Conservation (phyloP, 2,888 invertebrate species). For the Drosophila paranaensis region DNA sequence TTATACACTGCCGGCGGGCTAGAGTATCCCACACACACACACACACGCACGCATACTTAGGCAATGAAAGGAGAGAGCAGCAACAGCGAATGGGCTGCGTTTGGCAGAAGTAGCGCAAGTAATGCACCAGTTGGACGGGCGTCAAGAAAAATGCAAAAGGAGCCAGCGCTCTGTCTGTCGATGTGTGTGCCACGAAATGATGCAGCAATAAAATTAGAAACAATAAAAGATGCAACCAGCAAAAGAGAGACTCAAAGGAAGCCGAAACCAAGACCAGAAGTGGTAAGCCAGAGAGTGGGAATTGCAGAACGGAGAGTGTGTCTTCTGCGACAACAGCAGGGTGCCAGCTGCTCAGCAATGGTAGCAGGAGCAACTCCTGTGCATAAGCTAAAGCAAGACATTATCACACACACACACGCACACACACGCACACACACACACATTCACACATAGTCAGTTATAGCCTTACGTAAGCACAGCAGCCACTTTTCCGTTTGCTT, state of each 20-base stretch:
- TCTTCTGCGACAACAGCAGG: slow-evolving; percentile 50
- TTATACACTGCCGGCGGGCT: slow-evolving; percentile 55
- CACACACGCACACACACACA: slow-evolving; percentile 11
- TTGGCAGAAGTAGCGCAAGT: slow-evolving; percentile 48
- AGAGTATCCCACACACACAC: slow-evolving; percentile 7
- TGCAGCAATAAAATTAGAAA: slow-evolving; percentile 81
- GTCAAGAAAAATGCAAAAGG: slow-evolving; percentile 73
- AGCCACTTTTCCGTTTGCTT: slow-evolving; percentile 75
- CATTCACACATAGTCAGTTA: neutral
- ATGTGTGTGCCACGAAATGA: slow-evolving; percentile 67
- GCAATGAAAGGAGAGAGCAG: slow-evolving; percentile 59
- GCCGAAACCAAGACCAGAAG: slow-evolving; percentile 15
- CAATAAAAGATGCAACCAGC: slow-evolving; percentile 70
- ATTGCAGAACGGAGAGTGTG: slow-evolving; percentile 52
- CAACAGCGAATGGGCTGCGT: slow-evolving; percentile 12
- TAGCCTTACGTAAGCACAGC: slow-evolving; percentile 37
- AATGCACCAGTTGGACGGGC: slow-evolving; percentile 76
- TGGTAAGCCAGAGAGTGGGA: slow-evolving; percentile 64
- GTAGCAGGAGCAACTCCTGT: slow-evolving; percentile 30
- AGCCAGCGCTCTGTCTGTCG: slow-evolving; percentile 26
- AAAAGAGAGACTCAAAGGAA: slow-evolving; percentile 27
- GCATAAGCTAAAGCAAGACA: slow-evolving; percentile 48
- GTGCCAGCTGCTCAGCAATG: slow-evolving; percentile 28
- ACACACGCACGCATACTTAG: neutral
- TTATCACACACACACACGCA: slow-evolving; percentile 41